These are phyloP conservation scores for Coremacera marginata DNA, from an alignment of 2,888 invertebrate genomes.

Conservation along the genomic window DNA sequence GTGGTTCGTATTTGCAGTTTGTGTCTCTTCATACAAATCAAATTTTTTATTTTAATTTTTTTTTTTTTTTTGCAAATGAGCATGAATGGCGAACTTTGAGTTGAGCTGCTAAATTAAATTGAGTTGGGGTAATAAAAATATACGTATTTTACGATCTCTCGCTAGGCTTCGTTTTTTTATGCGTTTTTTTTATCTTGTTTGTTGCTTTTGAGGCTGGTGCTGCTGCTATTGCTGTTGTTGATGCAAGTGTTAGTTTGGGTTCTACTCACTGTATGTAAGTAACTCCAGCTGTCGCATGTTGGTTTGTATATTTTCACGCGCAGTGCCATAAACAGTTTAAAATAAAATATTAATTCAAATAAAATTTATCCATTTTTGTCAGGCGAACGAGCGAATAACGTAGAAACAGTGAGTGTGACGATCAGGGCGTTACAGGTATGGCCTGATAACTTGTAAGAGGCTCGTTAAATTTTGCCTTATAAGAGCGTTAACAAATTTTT, in stretches of 20 bases:
- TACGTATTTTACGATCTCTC: not conserved
- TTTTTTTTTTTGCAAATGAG: conserved; percentile 5
- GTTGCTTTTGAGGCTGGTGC: no score
- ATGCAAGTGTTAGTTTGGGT: not conserved
- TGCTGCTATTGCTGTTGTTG: not conserved
- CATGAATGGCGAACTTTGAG: not conserved
- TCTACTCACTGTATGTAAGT: not conserved
- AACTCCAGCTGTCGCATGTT: not conserved
- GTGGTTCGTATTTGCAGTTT: not conserved
- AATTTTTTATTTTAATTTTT: no score
- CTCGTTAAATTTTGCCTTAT: no score
- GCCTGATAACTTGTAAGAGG: no score
- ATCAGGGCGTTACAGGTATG: no score
- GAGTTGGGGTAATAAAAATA: not conserved
- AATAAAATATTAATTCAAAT: no score
- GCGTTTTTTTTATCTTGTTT: not conserved
- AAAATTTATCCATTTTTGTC: no score
- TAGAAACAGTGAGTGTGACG: no score
- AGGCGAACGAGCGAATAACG: no score
- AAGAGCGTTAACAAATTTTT: no score
- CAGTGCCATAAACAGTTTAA: no score
- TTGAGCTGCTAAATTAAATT: not conserved
- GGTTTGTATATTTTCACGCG: no score
- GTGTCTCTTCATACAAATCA: not conserved
- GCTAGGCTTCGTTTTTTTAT: not conserved